phyloP scores from a whole-genome alignment of 2,888 invertebrate genomes.

The Abrostola tripartita region DNA sequence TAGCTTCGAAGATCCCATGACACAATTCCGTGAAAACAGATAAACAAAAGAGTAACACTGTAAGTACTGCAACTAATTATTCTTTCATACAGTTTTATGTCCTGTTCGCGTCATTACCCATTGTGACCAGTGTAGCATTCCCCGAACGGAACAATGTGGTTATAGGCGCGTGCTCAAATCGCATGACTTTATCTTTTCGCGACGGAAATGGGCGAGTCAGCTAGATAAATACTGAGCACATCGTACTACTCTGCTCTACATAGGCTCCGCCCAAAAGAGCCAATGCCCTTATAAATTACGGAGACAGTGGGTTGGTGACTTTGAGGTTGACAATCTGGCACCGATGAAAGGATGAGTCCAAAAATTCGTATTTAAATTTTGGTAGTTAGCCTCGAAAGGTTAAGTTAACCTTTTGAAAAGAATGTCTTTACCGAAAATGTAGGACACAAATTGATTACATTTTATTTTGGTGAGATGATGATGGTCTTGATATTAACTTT shows the following conservation, averaged over 20 bases:
- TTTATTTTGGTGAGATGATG: too few species aligned
- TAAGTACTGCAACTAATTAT: conserved; percentile 13
- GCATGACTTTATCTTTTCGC: conserved; percentile 61
- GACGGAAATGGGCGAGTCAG: conserved; percentile 70
- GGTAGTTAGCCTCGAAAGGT: too few species aligned
- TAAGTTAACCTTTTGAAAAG: too few species aligned
- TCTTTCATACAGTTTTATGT: conserved; percentile 26
- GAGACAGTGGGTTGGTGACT: too few species aligned
- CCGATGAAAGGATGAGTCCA: too few species aligned
- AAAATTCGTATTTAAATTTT: too few species aligned
- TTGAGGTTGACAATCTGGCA: too few species aligned
- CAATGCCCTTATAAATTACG: background rate
- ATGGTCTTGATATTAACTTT: too few species aligned
- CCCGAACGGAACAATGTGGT: conserved; percentile 37
- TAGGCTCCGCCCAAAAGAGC: conserved; percentile 7
- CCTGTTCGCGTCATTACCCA: conserved; percentile 19
- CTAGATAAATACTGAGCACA: conserved; percentile 52
- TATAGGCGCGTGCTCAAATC: conserved; percentile 40
- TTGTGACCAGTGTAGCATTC: conserved; percentile 28
- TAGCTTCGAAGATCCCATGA: background rate
- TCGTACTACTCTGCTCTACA: conserved; percentile 12
- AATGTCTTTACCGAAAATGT: too few species aligned
- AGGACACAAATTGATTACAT: too few species aligned
- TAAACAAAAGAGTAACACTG: conserved; percentile 6
- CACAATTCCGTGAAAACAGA: conserved; percentile 17